These are phyloP conservation scores for Listronotus bonariensis DNA, from an alignment of 1,140 invertebrate genomes.

Conservation along the genomic window DNA sequence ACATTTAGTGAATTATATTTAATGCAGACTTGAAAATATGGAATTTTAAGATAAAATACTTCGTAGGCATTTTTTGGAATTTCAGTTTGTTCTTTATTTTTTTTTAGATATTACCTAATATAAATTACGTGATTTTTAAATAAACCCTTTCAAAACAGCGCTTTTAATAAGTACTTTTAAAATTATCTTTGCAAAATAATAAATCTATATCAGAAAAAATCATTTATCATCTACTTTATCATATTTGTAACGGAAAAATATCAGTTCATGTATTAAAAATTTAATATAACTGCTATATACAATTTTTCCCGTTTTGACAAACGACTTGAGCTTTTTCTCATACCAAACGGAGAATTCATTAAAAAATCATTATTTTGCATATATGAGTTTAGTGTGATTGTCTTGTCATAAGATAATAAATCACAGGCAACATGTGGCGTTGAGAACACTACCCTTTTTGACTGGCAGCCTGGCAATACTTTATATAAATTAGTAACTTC, in stretches of 20 bases:
- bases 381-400: conserved; percentile 31
- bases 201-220: conserved; percentile 1
- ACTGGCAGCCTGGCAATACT: conserved; percentile 14
- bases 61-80: no score
- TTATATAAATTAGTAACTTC: conserved; percentile 3
- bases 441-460: conserved; percentile 21
- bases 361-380: conserved; percentile 34
- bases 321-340: conserved; percentile 33
- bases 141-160: no score
- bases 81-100: no score
- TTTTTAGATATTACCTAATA: no score
- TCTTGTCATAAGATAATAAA: conserved; percentile 33
- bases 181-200: no score
- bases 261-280: conserved; percentile 21
- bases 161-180: no score
- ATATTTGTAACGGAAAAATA: background rate
- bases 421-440: conserved; percentile 26
- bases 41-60: no score
- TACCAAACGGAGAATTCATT: conserved; percentile 26
- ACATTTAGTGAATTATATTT: no score
- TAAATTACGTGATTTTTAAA: no score
- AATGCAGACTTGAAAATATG: no score
- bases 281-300: conserved; percentile 33
- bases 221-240: conserved; percentile 21
- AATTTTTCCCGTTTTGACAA: conserved; percentile 31